Evolutionary conservation across 2,888 invertebrate species (phyloP).

Genomic region (Conomelus anceps): DNA sequence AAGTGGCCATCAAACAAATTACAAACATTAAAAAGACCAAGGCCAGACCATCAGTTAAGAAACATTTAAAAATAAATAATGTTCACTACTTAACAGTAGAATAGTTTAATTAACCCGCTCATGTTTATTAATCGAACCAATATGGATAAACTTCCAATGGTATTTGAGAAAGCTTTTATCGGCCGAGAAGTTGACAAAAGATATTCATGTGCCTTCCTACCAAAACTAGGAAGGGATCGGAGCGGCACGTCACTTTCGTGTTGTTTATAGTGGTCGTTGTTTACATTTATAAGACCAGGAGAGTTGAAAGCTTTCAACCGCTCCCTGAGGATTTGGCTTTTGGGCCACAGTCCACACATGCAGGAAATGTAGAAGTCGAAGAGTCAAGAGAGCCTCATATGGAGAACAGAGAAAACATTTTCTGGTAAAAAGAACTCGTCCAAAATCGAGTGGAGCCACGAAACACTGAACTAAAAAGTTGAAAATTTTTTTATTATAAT

Average conservation of each 20-base stretch:
- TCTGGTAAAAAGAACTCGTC: neutral
- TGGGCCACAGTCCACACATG: neutral
- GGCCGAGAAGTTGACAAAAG: neutral
- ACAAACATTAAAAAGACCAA: too few relatives aligned
- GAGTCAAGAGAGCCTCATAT: neutral
- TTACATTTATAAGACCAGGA: neutral
- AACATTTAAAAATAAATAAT: neutral
- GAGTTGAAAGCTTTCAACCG: neutral
- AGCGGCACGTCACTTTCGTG: neutral
- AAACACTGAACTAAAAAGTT: too few relatives aligned
- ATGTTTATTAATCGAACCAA: neutral
- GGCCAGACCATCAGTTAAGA: too few relatives aligned
- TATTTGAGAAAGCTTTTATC: neutral
- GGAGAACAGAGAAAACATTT: neutral
- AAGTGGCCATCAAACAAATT: too few relatives aligned
- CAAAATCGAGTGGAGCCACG: neutral
- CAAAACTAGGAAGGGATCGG: neutral
- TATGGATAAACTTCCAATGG: neutral
- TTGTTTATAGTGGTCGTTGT: neutral
- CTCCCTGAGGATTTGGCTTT: neutral
- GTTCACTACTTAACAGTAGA: neutral
- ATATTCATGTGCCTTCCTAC: neutral
- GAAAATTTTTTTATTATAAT: too few relatives aligned
- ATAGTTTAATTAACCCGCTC: neutral
- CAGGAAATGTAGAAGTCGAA: neutral